Percentiles rank a stretch among this genome's conserved stretches.
Evolutionary conservation across 1,140 invertebrate genomes (phyloP).

Genomic region (Zaprionus kolodkinae): DNA sequence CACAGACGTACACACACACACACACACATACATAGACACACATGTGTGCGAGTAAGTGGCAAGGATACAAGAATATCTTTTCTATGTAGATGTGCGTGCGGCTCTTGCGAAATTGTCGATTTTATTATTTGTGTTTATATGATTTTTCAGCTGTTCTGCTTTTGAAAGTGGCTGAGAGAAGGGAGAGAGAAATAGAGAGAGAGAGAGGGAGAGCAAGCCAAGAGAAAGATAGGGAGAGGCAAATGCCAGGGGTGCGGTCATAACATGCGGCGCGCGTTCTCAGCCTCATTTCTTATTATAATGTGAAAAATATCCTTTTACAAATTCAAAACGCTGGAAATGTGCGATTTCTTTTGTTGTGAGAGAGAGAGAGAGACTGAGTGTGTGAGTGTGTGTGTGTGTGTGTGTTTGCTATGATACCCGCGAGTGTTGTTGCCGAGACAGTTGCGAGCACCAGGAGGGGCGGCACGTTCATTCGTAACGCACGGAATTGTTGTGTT

Average conservation of each 20-base stretch:
- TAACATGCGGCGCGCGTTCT: conserved; percentile 72
- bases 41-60: background rate
- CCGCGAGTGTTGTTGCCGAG: conserved; percentile 57
- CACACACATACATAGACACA: background rate
- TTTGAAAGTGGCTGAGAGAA: conserved; percentile 65
- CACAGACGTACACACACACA: conserved; percentile 14
- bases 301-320: conserved; percentile 82
- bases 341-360: conserved; percentile 79
- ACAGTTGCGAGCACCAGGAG: conserved; percentile 19
- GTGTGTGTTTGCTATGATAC: conserved; percentile 38
- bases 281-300: conserved; percentile 82
- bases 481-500: conserved; percentile 45
- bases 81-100: conserved; percentile 64
- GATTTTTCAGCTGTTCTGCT: conserved; percentile 84
- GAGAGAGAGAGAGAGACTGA: conserved; percentile 31
- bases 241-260: conserved; percentile 8
- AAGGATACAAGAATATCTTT: conserved; percentile 38
- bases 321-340: conserved; percentile 77
- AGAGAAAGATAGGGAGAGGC: no score
- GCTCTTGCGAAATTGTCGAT: conserved; percentile 82
- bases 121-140: conserved; percentile 84
- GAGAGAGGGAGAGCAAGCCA: no score
- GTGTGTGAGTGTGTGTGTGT: conserved; percentile 29
- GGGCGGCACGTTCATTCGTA: conserved; percentile 55
- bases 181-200: background rate